Evolutionary conservation across 2,888 invertebrate genomes (phyloP).

Genomic region (Archips xylosteana): DNA sequence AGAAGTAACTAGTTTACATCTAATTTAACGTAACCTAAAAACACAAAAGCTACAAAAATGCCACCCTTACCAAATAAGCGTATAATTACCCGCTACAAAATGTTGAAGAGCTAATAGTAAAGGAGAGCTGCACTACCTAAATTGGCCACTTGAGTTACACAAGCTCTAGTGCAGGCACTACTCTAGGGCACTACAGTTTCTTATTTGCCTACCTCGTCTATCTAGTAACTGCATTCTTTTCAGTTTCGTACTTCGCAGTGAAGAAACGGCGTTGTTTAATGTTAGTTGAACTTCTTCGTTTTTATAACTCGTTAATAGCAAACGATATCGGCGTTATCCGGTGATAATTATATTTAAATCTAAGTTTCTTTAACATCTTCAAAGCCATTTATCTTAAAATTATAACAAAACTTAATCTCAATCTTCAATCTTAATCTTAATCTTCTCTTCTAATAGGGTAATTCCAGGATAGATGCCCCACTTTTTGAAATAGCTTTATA

Average conservation of each 20-base stretch:
- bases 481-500: too few relatives aligned
- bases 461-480: too few relatives aligned
- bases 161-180: not conserved
- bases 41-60: not conserved
- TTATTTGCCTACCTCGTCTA: conserved; percentile 6
- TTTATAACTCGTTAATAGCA: too few relatives aligned
- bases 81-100: not conserved
- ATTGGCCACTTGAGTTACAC: conserved; percentile 17
- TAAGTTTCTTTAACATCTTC: too few relatives aligned
- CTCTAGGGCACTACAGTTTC: conserved; percentile 3
- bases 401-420: too few relatives aligned
- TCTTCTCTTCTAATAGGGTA: too few relatives aligned
- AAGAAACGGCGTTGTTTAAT: not conserved
- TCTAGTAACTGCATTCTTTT: conserved; percentile 6
- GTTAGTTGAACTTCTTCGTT: too few relatives aligned
- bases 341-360: not conserved
- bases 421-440: too few relatives aligned
- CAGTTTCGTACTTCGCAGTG: not conserved
- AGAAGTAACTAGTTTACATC: not conserved
- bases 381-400: too few relatives aligned
- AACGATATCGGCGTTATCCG: not conserved
- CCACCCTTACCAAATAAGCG: conserved; percentile 3
- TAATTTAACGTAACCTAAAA: not conserved
- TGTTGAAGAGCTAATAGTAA: not conserved
- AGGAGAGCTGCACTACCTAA: conserved; percentile 6